phyloP scores from a whole-genome alignment of 1,140 invertebrate species.

The Hylaeus anthracinus region DNA sequence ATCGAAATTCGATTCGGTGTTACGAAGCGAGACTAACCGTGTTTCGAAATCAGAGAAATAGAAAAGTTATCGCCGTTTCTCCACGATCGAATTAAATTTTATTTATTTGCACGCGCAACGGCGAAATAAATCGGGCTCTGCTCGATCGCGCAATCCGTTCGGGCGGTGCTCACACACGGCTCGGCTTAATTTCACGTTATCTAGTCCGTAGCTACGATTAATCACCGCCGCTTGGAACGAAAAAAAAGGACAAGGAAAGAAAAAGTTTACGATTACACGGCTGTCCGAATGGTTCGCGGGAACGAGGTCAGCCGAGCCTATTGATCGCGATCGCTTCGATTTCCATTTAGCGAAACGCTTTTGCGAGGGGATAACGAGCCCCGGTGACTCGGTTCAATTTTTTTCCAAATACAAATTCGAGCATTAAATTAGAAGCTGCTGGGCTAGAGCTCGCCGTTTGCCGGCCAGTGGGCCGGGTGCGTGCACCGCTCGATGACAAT shows the following conservation, averaged over 20 bases:
- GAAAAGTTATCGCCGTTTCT: not conserved
- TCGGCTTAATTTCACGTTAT: conserved; percentile 58
- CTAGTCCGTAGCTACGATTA: conserved; percentile 52
- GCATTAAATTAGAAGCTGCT: conserved; percentile 55
- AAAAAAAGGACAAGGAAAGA: conserved; percentile 29
- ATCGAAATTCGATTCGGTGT: too few species aligned
- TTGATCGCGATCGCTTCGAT: conserved; percentile 52
- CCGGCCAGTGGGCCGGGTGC: conserved; percentile 9
- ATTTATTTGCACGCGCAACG: not conserved
- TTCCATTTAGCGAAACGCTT: conserved; percentile 42
- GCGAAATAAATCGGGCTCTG: not conserved
- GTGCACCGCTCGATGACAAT: conserved; percentile 56
- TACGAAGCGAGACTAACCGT: not conserved
- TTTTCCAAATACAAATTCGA: conserved; percentile 57
- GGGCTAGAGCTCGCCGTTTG: conserved; percentile 42
- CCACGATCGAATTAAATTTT: conserved; percentile 29
- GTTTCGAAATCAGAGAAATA: conserved; percentile 10
- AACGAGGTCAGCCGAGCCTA: conserved; percentile 42
- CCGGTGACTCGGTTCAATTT: not conserved
- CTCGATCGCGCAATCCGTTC: conserved; percentile 26
- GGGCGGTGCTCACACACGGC: not conserved
- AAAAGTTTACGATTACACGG: conserved; percentile 55
- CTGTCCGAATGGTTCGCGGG: conserved; percentile 41
- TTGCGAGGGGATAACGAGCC: conserved; percentile 47
- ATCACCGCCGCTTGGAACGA: conserved; percentile 27